Conservation (phyloP, 2,113 vertebrate genomes). For the Sula dactylatra region DNA sequence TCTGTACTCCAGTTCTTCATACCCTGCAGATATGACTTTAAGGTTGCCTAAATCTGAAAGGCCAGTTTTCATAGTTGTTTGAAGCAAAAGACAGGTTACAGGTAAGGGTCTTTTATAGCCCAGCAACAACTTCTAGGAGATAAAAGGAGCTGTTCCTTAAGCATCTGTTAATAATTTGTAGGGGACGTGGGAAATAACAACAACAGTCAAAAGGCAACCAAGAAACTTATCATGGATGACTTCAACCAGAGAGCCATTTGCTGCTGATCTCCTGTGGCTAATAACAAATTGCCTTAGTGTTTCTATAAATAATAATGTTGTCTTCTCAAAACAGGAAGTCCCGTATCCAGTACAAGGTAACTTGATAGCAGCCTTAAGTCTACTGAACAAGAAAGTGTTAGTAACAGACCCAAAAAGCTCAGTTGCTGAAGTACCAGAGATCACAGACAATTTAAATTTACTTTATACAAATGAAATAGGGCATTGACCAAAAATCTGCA, state of each 20-base stretch:
- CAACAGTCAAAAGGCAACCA: not conserved
- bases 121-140: not conserved
- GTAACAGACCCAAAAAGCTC: not conserved
- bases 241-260: not conserved
- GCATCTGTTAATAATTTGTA: not conserved
- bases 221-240: not conserved
- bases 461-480: not conserved
- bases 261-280: not conserved
- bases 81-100: not conserved
- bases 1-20: not conserved
- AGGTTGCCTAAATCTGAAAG: not conserved
- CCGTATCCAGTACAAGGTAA: not conserved
- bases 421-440: not conserved
- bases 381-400: not conserved
- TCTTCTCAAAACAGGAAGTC: constrained; percentile 25
- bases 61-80: not conserved
- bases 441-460: not conserved
- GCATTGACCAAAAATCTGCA: not conserved
- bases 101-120: not conserved
- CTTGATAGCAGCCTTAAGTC: not conserved
- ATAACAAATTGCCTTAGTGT: not conserved
- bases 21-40: not conserved
- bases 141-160: not conserved
- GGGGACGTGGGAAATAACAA: not conserved
- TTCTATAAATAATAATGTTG: constrained; percentile 33